A percentile compares a stretch with the other conserved stretches of the same genome.
Conservation (phyloP, 2,888 invertebrate species). For the Lucinisca nassula region DNA sequence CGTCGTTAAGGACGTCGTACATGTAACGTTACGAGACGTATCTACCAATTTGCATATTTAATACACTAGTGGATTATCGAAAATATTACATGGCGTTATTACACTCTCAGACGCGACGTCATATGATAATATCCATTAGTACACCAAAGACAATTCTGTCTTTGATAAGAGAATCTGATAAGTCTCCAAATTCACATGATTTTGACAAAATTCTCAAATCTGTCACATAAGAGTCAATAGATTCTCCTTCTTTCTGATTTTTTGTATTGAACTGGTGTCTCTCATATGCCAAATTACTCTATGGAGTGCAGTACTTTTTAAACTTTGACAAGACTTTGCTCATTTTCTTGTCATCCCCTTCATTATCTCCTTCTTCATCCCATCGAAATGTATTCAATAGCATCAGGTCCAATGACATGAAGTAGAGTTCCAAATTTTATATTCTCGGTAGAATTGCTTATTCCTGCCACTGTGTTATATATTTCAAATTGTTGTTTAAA, state of each 20-base stretch:
- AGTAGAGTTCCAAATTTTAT: no score
- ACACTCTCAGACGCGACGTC: no score
- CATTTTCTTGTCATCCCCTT: conserved; percentile 20
- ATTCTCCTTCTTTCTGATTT: conserved; percentile 33
- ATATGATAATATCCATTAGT: no score
- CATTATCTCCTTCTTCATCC: conserved; percentile 16
- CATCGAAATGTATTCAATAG: conserved; percentile 52
- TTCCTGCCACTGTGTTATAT: conserved; percentile 43
- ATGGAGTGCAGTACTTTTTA: conserved; percentile 50
- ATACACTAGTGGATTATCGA: no score
- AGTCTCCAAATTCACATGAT: conserved; percentile 59
- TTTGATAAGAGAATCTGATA: conserved; percentile 40
- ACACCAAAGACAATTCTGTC: conserved; percentile 57
- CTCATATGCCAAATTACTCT: conserved; percentile 49
- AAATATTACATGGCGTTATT: no score
- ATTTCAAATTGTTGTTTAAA: conserved; percentile 53
- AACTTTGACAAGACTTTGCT: no score
- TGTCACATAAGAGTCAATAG: conserved; percentile 46
- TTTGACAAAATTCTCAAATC: no score
- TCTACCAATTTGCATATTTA: no score
- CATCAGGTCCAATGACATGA: conserved; percentile 38
- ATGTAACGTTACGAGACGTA: no score
- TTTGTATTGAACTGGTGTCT: conserved; percentile 53
- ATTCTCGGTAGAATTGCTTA: conserved; percentile 37
- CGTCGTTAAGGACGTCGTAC: no score